phyloP scores from a whole-genome alignment of 1,140 invertebrate genomes.

The Homarus americanus region DNA sequence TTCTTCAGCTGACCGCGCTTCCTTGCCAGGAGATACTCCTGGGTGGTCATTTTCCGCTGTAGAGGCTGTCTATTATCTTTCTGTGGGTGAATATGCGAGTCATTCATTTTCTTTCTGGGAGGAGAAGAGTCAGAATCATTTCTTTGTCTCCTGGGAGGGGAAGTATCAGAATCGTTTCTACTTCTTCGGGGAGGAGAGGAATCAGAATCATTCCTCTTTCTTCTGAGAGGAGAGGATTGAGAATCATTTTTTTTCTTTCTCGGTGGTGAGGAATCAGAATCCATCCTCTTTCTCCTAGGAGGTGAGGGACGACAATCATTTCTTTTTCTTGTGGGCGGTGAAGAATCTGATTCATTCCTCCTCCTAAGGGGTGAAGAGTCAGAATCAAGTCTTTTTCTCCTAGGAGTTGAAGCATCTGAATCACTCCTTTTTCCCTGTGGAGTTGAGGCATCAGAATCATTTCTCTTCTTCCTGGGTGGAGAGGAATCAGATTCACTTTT shows the following conservation, averaged over 20 bases:
- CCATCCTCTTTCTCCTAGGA: constrained; percentile 61
- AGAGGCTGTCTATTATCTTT: constrained; percentile 68
- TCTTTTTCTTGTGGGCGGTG: constrained; percentile 8
- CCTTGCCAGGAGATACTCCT: constrained; percentile 65
- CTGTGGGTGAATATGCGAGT: constrained; percentile 64
- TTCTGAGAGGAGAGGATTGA: constrained; percentile 76
- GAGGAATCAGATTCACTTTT: constrained; percentile 76
- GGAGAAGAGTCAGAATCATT: constrained; percentile 54
- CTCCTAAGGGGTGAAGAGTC: constrained; percentile 62
- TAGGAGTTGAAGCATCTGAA: constrained; percentile 45
- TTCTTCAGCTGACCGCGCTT: constrained; percentile 67
- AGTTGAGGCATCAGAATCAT: constrained; percentile 65
- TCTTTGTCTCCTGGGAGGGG: constrained; percentile 53
- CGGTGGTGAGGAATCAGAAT: constrained; percentile 76
- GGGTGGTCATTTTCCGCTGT: constrained; percentile 68
- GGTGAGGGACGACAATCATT: constrained; percentile 58
- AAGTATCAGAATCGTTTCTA: constrained; percentile 53
- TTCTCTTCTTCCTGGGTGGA: constrained; percentile 75
- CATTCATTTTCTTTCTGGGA: constrained; percentile 17
- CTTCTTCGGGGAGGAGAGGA: constrained; percentile 61
- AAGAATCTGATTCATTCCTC: constrained; percentile 50
- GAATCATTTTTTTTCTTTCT: constrained; percentile 74
- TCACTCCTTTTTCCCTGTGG: constrained; percentile 54
- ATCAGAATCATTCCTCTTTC: constrained; percentile 64
- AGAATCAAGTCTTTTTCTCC: constrained; percentile 48